phyloP scores from a whole-genome alignment of 2,888 invertebrate genomes.

The Drosophila paranaensis region DNA sequence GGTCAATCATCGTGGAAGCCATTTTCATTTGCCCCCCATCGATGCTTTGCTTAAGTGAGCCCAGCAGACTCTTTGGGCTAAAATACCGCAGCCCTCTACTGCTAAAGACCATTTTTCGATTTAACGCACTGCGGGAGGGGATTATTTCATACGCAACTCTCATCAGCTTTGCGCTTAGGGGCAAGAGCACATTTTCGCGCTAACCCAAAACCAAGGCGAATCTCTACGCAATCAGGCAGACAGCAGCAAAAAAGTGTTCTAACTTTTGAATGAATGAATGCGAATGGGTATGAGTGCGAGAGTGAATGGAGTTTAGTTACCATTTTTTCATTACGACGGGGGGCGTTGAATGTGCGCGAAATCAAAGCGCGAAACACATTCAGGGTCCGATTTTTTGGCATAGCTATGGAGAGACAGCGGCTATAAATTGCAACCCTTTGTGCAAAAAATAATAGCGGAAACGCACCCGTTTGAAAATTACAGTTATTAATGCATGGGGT shows the following conservation, averaged over 20 bases:
- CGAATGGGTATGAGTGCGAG: slow-evolving; percentile 17
- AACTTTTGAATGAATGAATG: slow-evolving; percentile 56
- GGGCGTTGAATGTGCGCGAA: slow-evolving; percentile 38
- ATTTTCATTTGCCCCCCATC: slow-evolving; percentile 36
- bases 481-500: slow-evolving; percentile 77
- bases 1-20: slow-evolving; percentile 41
- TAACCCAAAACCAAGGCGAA: slow-evolving; percentile 38
- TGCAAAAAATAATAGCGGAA: slow-evolving; percentile 53
- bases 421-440: slow-evolving; percentile 79
- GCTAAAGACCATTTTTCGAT: slow-evolving; percentile 60
- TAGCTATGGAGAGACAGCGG: slow-evolving; percentile 45
- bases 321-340: slow-evolving; percentile 58
- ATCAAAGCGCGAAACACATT: slow-evolving; percentile 62
- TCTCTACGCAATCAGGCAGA: slow-evolving; percentile 51
- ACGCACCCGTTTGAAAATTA: slow-evolving; percentile 67
- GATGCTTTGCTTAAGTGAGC: slow-evolving; percentile 29
- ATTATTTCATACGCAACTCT: slow-evolving; percentile 33
- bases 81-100: slow-evolving; percentile 30
- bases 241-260: slow-evolving; percentile 37
- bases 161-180: slow-evolving; percentile 45
- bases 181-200: slow-evolving; percentile 25
- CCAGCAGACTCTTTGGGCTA: slow-evolving; percentile 31
- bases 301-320: slow-evolving; percentile 38
- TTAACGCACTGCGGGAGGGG: slow-evolving; percentile 52
- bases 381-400: slow-evolving; percentile 15